Evolutionary conservation across 2,888 invertebrate species (phyloP).

Genomic region (Clistopyga incitator): DNA sequence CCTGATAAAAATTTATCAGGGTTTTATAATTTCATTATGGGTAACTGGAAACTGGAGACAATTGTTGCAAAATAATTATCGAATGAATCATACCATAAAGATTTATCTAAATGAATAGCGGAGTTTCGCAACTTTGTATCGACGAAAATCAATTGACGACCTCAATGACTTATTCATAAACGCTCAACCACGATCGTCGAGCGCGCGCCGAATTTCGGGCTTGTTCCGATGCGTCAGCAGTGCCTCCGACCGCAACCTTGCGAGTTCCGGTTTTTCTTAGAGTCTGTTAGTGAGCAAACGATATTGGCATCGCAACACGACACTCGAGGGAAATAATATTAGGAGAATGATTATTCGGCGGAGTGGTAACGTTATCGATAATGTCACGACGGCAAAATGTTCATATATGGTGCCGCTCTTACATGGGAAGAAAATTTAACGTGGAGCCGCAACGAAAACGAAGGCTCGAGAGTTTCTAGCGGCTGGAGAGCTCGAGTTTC

Average conservation of each 20-base stretch:
- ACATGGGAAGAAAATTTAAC: constrained; percentile 35
- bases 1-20: no score
- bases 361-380: constrained; percentile 2
- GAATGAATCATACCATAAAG: no score
- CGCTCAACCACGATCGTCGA: constrained; percentile 60
- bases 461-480: not conserved
- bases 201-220: constrained; percentile 25
- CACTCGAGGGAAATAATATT: constrained; percentile 29
- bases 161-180: constrained; percentile 21
- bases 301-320: constrained; percentile 58
- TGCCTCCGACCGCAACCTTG: not conserved
- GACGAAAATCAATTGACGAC: not conserved
- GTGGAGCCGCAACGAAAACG: constrained; percentile 12
- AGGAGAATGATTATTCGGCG: constrained; percentile 8
- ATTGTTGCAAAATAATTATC: no score
- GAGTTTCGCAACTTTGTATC: not conserved
- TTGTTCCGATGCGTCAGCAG: not conserved
- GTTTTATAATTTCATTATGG: no score
- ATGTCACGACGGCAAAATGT: constrained; percentile 5
- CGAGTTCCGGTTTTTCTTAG: constrained; percentile 11
- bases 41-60: no score
- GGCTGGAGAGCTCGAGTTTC: constrained; percentile 8
- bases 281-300: constrained; percentile 63
- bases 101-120: no score
- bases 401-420: constrained; percentile 1